Evolutionary conservation across 2,888 invertebrate genomes (phyloP).

Genomic region (Tenodera sinensis): DNA sequence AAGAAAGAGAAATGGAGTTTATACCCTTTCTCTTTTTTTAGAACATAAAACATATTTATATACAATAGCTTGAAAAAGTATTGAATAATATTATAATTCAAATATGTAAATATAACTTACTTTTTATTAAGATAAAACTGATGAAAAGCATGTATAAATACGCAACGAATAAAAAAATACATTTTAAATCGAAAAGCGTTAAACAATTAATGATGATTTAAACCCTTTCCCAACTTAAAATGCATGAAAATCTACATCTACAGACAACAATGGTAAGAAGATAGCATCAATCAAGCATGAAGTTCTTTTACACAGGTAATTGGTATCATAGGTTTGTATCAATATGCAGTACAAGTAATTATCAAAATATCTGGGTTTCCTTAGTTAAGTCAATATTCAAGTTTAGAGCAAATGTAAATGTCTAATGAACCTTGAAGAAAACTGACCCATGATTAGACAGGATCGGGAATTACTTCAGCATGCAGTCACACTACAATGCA

Average conservation of each 20-base stretch:
- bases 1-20: neutral
- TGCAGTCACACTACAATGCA: too few relatives aligned
- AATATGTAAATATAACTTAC: conserved; percentile 12
- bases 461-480: too few relatives aligned
- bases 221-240: neutral
- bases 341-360: too few relatives aligned
- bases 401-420: too few relatives aligned
- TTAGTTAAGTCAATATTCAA: too few relatives aligned
- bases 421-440: too few relatives aligned
- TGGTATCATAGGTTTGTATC: too few relatives aligned
- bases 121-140: conserved; percentile 4
- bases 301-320: neutral
- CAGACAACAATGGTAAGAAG: neutral
- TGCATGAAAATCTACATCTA: neutral
- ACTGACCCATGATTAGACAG: too few relatives aligned
- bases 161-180: neutral
- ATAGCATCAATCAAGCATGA: neutral
- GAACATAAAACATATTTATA: neutral
- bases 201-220: neutral
- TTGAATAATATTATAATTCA: neutral
- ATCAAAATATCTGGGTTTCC: too few relatives aligned
- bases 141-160: conserved; percentile 6
- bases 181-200: neutral
- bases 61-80: neutral
- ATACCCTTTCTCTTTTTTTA: neutral